Evolutionary conservation across 2,797 vertebrate species (phyloP).

Genomic region (Trachurus trachurus): DNA sequence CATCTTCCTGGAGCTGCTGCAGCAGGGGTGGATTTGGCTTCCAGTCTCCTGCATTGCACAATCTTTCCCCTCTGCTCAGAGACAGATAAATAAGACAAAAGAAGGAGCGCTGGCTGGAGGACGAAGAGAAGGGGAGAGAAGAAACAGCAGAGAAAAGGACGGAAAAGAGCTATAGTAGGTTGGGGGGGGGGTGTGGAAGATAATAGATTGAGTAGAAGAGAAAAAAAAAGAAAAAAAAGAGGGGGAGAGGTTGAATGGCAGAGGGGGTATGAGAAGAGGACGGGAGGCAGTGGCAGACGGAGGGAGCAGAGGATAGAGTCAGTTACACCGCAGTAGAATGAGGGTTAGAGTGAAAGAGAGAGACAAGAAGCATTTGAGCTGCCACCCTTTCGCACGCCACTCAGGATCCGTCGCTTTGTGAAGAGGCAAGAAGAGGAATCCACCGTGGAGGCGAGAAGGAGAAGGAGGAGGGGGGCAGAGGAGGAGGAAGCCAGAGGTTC

Average conservation of each 20-base stretch:
- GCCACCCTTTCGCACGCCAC: conserved; percentile 57
- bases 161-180: conserved; percentile 26
- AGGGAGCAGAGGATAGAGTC: conserved; percentile 53
- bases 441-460: conserved; percentile 82
- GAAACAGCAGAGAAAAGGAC: conserved; percentile 30
- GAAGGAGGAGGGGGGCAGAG: conserved; percentile 77
- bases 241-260: conserved; percentile 62
- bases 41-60: conserved; percentile 73
- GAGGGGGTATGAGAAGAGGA: conserved; percentile 47
- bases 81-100: conserved; percentile 60
- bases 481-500: conserved; percentile 85
- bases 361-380: conserved; percentile 66
- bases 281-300: conserved; percentile 38
- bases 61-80: conserved; percentile 51
- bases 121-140: conserved; percentile 22
- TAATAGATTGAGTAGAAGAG: conserved; percentile 40
- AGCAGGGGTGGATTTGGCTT: conserved; percentile 68
- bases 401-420: conserved; percentile 64
- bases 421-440: conserved; percentile 60
- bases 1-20: conserved; percentile 68
- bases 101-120: conserved; percentile 26
- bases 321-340: conserved; percentile 77
- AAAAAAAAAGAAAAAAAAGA: conserved; percentile 5
- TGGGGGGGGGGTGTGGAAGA: conserved; percentile 29
- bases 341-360: conserved; percentile 67